Conservation (phyloP, 2,797 vertebrate species). For the Buphagus erythrorhynchus region DNA sequence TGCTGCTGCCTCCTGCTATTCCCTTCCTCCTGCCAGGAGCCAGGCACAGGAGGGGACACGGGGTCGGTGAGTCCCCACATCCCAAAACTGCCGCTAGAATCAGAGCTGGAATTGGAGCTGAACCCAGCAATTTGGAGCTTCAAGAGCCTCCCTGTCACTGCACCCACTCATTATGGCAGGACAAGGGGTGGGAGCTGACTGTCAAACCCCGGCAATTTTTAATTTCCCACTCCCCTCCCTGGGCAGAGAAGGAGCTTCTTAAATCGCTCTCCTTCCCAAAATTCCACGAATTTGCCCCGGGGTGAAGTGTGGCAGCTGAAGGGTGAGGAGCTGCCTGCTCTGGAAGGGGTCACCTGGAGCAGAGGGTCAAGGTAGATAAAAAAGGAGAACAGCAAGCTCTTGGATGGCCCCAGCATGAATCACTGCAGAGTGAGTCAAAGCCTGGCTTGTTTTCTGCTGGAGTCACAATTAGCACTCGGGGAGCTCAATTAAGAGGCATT, state of each 20-base stretch:
- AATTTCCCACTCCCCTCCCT: neutral
- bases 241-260: neutral
- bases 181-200: neutral
- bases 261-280: fast-evolving
- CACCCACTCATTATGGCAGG: neutral
- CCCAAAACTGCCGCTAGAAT: neutral
- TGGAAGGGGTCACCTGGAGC: neutral
- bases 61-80: neutral
- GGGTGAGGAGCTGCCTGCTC: neutral
- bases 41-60: neutral
- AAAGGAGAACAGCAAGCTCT: neutral
- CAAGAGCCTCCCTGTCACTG: neutral
- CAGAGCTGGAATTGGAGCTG: neutral
- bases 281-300: fast-evolving
- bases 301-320: neutral
- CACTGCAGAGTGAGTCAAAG: slow-evolving; percentile 27
- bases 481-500: slow-evolving; percentile 16
- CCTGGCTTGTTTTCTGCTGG: neutral
- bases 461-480: neutral
- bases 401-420: neutral
- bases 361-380: neutral
- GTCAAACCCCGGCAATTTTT: neutral
- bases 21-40: neutral
- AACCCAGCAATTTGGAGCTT: neutral
- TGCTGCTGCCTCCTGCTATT: neutral